Percentiles rank a stretch among this genome's conserved stretches.
These are phyloP conservation scores for Conger conger DNA, from an alignment of 2,113 vertebrate genomes.

Conservation along the genomic window DNA sequence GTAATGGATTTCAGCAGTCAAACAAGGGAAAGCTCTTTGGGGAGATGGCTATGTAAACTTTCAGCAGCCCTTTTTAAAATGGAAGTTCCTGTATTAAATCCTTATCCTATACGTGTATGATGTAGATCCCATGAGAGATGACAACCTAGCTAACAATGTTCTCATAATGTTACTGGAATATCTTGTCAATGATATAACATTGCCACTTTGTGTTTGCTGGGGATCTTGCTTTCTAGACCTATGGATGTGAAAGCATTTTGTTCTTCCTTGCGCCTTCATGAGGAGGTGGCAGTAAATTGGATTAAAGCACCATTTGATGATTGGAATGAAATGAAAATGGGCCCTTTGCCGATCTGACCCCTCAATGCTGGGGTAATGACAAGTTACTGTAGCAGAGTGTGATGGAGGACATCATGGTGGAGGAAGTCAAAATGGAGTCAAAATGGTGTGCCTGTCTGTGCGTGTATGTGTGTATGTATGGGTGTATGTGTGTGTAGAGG, in stretches of 20 bases:
- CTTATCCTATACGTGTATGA: not conserved
- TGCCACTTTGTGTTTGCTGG: too few species aligned
- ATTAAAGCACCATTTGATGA: constrained; percentile 10
- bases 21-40: not conserved
- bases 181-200: too few species aligned
- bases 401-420: constrained; percentile 7
- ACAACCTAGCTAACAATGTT: too few species aligned
- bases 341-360: not conserved
- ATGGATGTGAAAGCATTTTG: not conserved
- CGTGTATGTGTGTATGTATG: not conserved
- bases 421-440: constrained; percentile 18
- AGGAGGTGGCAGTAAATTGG: constrained; percentile 2
- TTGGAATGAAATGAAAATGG: not conserved
- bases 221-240: not conserved
- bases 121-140: not conserved
- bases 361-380: not conserved
- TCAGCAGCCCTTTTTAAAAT: constrained; percentile 4
- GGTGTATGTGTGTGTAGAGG: not conserved
- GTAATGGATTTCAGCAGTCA: constrained; percentile 18
- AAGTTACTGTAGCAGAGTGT: not conserved
- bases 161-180: too few species aligned
- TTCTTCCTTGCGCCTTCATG: not conserved
- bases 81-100: not conserved
- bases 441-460: not conserved
- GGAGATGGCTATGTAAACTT: not conserved